phyloP scores from a whole-genome alignment of 1,140 invertebrate species.

The Phocides pigmalion region DNA sequence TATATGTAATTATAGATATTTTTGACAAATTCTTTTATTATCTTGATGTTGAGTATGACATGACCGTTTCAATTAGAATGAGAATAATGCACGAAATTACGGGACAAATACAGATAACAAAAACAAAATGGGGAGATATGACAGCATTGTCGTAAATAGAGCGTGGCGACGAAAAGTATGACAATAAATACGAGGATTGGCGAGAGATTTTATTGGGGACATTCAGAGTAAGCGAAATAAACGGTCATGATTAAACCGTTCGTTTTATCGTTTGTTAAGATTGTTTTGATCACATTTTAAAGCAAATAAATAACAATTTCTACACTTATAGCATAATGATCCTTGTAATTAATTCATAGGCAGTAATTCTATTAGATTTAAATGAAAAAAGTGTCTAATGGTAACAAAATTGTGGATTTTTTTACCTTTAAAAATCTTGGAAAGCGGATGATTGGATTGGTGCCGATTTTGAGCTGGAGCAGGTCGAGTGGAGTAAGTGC shows the following conservation, averaged over 20 bases:
- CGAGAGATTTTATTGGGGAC: slow-evolving; percentile 14
- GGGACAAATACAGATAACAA: slow-evolving; percentile 21
- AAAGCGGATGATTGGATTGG: slow-evolving; percentile 92
- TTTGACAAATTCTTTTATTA: too few species aligned
- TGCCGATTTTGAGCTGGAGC: slow-evolving; percentile 91
- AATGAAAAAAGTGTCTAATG: too few species aligned
- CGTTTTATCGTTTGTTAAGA: background rate
- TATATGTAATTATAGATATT: too few species aligned
- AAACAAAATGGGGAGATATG: slow-evolving; percentile 23
- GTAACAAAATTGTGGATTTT: background rate
- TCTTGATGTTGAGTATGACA: too few species aligned
- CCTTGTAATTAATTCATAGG: too few species aligned
- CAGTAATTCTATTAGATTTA: too few species aligned
- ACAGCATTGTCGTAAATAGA: slow-evolving; percentile 21
- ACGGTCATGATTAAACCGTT: slow-evolving; percentile 18
- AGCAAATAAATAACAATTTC: too few species aligned
- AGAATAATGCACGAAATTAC: slow-evolving; percentile 8
- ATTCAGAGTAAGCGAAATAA: slow-evolving; percentile 19
- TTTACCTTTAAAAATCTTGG: slow-evolving; percentile 91
- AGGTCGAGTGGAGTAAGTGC: slow-evolving; percentile 94
- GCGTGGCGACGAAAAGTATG: slow-evolving; percentile 11
- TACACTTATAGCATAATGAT: too few species aligned
- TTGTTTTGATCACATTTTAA: too few species aligned
- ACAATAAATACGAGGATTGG: slow-evolving; percentile 5
- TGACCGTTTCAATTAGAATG: background rate